Evolutionary conservation across 2,797 vertebrate genomes (phyloP).

Genomic region (Selene dorsalis): DNA sequence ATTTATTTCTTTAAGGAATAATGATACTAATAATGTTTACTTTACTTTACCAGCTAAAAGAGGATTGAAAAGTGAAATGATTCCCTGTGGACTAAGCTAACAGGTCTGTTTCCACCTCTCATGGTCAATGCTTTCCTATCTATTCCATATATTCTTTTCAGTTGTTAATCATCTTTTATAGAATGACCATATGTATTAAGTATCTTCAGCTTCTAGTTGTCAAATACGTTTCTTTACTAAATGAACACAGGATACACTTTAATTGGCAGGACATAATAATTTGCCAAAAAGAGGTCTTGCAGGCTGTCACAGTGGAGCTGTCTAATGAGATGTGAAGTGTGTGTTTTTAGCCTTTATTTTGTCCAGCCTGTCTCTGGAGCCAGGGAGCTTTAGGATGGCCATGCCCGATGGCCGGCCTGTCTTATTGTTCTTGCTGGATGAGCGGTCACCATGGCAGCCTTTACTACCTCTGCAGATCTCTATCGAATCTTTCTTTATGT

Average conservation of each 20-base stretch:
- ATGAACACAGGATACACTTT: not conserved
- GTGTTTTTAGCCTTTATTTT: conserved; percentile 80
- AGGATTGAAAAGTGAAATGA: not conserved
- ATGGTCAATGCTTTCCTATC: no score
- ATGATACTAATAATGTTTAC: not conserved
- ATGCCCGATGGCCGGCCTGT: conserved; percentile 53
- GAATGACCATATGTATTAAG: not conserved
- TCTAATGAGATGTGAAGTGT: conserved; percentile 81
- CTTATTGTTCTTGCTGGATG: conserved; percentile 78
- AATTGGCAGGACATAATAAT: not conserved
- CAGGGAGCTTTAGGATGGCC: conserved; percentile 74
- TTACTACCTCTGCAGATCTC: conserved; percentile 83
- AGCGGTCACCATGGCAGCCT: conserved; percentile 63
- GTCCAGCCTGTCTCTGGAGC: conserved; percentile 69
- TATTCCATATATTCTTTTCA: not conserved
- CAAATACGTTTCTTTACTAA: not conserved
- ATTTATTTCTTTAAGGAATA: not conserved
- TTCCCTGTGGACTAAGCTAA: no score
- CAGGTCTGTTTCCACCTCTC: no score
- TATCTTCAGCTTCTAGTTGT: not conserved
- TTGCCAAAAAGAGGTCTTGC: not conserved
- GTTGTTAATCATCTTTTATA: not conserved
- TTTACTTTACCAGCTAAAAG: not conserved
- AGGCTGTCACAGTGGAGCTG: conserved; percentile 53
- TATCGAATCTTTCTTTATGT: conserved; percentile 78